A percentile compares a stretch with the other conserved stretches of the same genome.
phyloP scores from a whole-genome alignment of 2,113 vertebrate genomes.

The Xiphorhynchus elegans region DNA sequence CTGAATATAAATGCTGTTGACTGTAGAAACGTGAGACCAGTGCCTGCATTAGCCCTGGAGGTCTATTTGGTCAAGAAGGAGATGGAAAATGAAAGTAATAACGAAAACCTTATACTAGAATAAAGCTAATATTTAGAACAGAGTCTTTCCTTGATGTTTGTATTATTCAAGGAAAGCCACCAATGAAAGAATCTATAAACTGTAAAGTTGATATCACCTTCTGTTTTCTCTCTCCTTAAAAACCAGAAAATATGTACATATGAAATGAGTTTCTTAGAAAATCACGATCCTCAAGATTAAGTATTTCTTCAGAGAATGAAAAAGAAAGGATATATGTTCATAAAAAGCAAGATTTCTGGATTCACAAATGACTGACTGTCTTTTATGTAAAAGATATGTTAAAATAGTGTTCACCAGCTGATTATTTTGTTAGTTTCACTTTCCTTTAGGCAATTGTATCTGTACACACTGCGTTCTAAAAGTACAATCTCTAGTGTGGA shows the following conservation, averaged over 20 bases:
- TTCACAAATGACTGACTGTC: slow-evolving; percentile 73
- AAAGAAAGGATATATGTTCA: slow-evolving; percentile 57
- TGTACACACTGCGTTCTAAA: slow-evolving; percentile 77
- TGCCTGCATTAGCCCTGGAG: not conserved
- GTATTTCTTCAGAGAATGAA: slow-evolving; percentile 59
- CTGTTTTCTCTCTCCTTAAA: slow-evolving; percentile 24
- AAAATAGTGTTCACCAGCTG: slow-evolving; percentile 75
- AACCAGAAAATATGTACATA: slow-evolving; percentile 40
- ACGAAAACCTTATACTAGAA: slow-evolving; percentile 5
- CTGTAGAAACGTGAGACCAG: not conserved
- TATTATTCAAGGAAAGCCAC: not conserved
- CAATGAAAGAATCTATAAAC: slow-evolving; percentile 24
- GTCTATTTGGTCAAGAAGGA: not conserved
- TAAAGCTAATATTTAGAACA: slow-evolving; percentile 19
- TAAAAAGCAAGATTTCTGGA: slow-evolving; percentile 76
- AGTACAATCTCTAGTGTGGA: slow-evolving; percentile 76
- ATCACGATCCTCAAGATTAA: not conserved
- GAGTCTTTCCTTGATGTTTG: not conserved
- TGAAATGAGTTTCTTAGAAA: not conserved
- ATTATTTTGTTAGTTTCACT: slow-evolving; percentile 81
- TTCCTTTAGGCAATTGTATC: slow-evolving; percentile 78
- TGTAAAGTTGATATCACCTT: slow-evolving; percentile 2
- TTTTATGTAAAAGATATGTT: slow-evolving; percentile 69
- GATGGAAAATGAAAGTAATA: not conserved
- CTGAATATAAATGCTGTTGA: not conserved